Conservation (phyloP, 2,113 vertebrate species). For the Chlamydotis undulata region DNA sequence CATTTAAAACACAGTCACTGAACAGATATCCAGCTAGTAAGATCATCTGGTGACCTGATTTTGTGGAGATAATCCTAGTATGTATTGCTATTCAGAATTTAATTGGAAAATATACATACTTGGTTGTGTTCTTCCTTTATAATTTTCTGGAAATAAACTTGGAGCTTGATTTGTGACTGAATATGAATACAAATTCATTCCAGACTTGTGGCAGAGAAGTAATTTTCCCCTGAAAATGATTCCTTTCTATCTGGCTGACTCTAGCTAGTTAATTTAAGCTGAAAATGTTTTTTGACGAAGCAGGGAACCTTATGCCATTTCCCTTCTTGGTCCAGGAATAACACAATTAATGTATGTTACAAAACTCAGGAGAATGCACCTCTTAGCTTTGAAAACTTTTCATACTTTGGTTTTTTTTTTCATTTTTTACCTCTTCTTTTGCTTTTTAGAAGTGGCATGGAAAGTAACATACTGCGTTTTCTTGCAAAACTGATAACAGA, state of each 20-base stretch:
- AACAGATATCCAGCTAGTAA: not conserved
- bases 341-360: not conserved
- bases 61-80: not conserved
- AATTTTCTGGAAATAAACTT: not conserved
- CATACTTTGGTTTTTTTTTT: not conserved
- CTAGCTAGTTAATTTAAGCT: not conserved
- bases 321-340: not conserved
- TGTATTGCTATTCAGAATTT: not conserved
- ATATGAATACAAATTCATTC: slow-evolving; percentile 16
- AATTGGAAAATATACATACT: not conserved
- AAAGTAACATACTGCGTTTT: slow-evolving; percentile 83
- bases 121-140: not conserved
- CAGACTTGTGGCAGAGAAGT: not conserved
- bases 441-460: slow-evolving; percentile 74
- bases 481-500: slow-evolving; percentile 78
- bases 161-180: not conserved
- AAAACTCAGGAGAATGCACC: not conserved
- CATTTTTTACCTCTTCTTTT: slow-evolving; percentile 17
- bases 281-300: not conserved
- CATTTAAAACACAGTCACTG: not conserved
- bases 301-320: not conserved
- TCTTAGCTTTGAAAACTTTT: not conserved
- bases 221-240: not conserved
- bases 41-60: not conserved
- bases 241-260: slow-evolving; percentile 6